phyloP scores from a whole-genome alignment of 2,113 vertebrate species.

The Syngnathus floridae region DNA sequence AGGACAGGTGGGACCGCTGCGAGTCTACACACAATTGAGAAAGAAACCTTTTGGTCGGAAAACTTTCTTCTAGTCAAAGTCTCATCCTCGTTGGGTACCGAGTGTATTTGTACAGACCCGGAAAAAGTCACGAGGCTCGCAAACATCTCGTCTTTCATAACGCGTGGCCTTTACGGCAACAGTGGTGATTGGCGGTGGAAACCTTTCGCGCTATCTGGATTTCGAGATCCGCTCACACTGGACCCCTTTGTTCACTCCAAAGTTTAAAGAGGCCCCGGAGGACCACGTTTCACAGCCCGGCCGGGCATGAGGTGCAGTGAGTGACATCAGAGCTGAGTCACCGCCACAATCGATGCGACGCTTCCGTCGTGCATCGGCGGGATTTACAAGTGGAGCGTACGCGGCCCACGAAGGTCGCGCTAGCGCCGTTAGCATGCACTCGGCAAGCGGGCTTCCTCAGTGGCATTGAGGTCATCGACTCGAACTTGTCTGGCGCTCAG shows the following conservation, averaged over 20 bases:
- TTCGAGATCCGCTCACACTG: not conserved
- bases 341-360: conserved; percentile 21
- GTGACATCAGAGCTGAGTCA: conserved; percentile 36
- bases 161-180: not conserved
- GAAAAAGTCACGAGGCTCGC: not conserved
- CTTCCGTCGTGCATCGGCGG: too few relatives aligned
- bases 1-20: conserved; percentile 93
- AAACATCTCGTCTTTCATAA: not conserved
- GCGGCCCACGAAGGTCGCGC: not conserved
- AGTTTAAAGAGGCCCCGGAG: conserved; percentile 23
- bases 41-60: not conserved
- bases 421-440: not conserved
- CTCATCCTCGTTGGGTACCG: too few relatives aligned
- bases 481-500: conserved; percentile 38
- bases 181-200: not conserved
- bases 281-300: conserved; percentile 34
- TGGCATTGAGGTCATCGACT: conserved; percentile 47
- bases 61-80: too few relatives aligned
- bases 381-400: not conserved
- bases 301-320: conserved; percentile 20
- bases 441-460: not conserved
- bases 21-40: conserved; percentile 73
- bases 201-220: not conserved
- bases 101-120: too few relatives aligned
- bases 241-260: conserved; percentile 10